phyloP scores from a whole-genome alignment of 2,888 invertebrate species.

The Antitype chi region DNA sequence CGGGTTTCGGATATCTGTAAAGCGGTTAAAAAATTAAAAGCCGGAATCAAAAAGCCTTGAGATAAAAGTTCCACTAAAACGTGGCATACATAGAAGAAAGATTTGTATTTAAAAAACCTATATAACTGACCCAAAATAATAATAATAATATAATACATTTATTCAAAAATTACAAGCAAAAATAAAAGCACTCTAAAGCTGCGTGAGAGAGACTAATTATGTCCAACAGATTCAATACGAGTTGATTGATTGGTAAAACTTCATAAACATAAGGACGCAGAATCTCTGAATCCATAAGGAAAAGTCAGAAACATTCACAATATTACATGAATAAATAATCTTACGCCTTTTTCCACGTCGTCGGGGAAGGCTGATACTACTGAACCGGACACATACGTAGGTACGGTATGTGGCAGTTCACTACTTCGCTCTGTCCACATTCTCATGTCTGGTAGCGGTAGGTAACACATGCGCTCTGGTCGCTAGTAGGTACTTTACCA shows the following conservation, averaged over 20 bases:
- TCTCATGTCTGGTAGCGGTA: no score
- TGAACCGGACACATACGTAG: no score
- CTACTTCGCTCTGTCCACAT: background rate
- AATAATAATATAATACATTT: no score
- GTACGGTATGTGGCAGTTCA: no score
- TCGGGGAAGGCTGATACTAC: no score
- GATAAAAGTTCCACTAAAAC: no score
- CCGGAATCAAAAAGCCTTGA: background rate
- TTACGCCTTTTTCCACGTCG: background rate
- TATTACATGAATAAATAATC: background rate
- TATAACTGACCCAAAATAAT: no score
- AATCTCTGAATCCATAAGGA: background rate
- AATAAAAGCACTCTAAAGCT: background rate
- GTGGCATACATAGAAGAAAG: background rate
- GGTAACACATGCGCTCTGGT: background rate
- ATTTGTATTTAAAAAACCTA: background rate
- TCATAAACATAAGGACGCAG: background rate
- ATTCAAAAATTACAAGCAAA: background rate
- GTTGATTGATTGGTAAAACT: constrained; percentile 23
- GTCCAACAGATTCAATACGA: background rate
- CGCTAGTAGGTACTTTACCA: background rate
- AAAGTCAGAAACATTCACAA: background rate
- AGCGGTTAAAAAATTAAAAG: background rate
- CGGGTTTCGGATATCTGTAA: background rate
- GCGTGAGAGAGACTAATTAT: background rate